phyloP scores from a whole-genome alignment of 2,113 vertebrate species.

The Steatornis caripensis region DNA sequence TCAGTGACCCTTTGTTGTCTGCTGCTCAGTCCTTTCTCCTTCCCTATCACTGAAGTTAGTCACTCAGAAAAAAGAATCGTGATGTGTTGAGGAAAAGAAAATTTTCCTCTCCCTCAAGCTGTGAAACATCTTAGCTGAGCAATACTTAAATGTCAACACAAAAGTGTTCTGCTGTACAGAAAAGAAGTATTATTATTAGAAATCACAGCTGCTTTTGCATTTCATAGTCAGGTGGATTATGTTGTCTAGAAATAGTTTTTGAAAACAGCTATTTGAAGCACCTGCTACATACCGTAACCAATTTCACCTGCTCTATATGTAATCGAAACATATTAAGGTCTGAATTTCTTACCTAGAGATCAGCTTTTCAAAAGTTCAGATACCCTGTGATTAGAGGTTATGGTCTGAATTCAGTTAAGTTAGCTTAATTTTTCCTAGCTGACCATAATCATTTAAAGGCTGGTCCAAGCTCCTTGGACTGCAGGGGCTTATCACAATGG shows the following conservation, averaged over 20 bases:
- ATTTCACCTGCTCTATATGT: neutral
- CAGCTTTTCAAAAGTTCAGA: neutral
- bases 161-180: neutral
- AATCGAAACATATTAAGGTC: neutral
- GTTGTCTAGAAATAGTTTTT: neutral
- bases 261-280: neutral
- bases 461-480: neutral
- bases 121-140: conserved; percentile 1
- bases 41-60: neutral
- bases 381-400: neutral
- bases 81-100: neutral
- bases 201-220: conserved; percentile 8
- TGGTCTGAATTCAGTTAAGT: neutral
- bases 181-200: conserved; percentile 18
- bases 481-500: neutral
- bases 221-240: conserved; percentile 8
- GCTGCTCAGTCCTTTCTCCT: neutral
- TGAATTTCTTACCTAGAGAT: neutral
- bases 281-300: neutral
- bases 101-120: neutral
- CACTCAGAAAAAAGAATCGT: neutral
- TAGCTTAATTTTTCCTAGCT: neutral
- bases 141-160: conserved; percentile 14
- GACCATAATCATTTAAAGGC: neutral
- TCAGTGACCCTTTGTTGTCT: neutral